Percentiles rank a stretch among this genome's conserved stretches.
Evolutionary conservation across 2,797 vertebrate species (phyloP).

Genomic region (Danio kyathit): DNA sequence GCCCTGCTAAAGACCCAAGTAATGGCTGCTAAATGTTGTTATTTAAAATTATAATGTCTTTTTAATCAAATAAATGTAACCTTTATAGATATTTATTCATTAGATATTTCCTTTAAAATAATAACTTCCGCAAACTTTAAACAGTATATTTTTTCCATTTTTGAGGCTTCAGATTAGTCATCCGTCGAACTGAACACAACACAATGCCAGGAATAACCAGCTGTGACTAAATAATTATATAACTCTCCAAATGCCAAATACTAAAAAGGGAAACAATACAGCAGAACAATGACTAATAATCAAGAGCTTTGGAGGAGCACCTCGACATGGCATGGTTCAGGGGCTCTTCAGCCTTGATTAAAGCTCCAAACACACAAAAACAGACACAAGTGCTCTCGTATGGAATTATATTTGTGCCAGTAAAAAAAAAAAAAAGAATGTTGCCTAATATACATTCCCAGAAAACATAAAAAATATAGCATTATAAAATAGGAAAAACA

Average conservation of each 20-base stretch:
- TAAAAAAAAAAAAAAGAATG: too few species aligned
- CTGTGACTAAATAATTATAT: slow-evolving; percentile 43
- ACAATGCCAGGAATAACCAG: slow-evolving; percentile 23
- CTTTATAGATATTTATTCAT: too few species aligned
- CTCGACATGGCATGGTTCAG: slow-evolving; percentile 18
- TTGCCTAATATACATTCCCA: too few species aligned
- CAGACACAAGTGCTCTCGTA: not conserved
- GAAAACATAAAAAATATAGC: too few species aligned
- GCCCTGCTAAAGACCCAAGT: too few species aligned
- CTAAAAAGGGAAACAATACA: slow-evolving; percentile 32
- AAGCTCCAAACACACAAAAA: slow-evolving; percentile 35
- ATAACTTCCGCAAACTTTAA: too few species aligned
- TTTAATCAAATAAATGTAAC: too few species aligned
- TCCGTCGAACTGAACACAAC: slow-evolving; percentile 11
- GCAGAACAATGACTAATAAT: slow-evolving; percentile 46
- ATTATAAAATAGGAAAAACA: too few species aligned
- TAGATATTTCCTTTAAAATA: too few species aligned
- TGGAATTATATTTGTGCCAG: too few species aligned
- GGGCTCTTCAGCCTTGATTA: not conserved
- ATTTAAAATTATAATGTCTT: too few species aligned
- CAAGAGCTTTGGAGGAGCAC: slow-evolving; percentile 35
- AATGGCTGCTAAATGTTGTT: too few species aligned
- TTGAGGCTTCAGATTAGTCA: not conserved
- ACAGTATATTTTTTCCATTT: not conserved
- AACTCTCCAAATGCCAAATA: slow-evolving; percentile 29